phyloP scores from a whole-genome alignment of 2,888 invertebrate genomes.

The Acanthopleura granulata region DNA sequence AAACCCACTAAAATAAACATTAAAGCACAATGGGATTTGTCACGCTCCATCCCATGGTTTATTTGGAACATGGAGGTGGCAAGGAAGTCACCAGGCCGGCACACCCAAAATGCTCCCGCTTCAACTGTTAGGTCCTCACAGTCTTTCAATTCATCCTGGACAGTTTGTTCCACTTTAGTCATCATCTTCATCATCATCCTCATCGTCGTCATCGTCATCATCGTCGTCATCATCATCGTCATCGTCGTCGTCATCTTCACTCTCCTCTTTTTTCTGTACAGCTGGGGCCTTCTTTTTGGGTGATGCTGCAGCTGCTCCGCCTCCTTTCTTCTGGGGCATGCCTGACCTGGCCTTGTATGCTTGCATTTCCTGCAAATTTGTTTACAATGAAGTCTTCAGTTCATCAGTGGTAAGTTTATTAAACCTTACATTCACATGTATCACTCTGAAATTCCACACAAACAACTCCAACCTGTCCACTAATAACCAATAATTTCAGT shows the following conservation, averaged over 20 bases:
- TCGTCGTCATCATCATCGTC: slow-evolving; percentile 48
- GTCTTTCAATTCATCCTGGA: too few relatives aligned
- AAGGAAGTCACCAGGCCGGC: too few relatives aligned
- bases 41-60: background rate
- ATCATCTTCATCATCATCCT: slow-evolving; percentile 19
- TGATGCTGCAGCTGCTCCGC: slow-evolving; percentile 20
- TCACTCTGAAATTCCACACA: too few relatives aligned
- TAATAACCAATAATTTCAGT: too few relatives aligned
- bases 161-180: background rate
- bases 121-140: too few relatives aligned
- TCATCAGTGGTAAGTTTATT: too few relatives aligned
- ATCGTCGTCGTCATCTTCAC: slow-evolving; percentile 43
- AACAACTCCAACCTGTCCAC: too few relatives aligned
- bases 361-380: slow-evolving; percentile 2
- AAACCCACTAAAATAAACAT: background rate
- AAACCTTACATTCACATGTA: too few relatives aligned
- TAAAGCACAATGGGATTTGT: background rate
- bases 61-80: too few relatives aligned
- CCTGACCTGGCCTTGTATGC: background rate
- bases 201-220: slow-evolving; percentile 29
- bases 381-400: too few relatives aligned
- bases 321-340: background rate
- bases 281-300: slow-evolving; percentile 40
- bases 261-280: slow-evolving; percentile 29
- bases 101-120: too few relatives aligned